A percentile compares a stretch with the other conserved stretches of the same genome.
These are phyloP conservation scores for Raja brachyura DNA, from an alignment of 2,113 vertebrate species.

Conservation along the genomic window DNA sequence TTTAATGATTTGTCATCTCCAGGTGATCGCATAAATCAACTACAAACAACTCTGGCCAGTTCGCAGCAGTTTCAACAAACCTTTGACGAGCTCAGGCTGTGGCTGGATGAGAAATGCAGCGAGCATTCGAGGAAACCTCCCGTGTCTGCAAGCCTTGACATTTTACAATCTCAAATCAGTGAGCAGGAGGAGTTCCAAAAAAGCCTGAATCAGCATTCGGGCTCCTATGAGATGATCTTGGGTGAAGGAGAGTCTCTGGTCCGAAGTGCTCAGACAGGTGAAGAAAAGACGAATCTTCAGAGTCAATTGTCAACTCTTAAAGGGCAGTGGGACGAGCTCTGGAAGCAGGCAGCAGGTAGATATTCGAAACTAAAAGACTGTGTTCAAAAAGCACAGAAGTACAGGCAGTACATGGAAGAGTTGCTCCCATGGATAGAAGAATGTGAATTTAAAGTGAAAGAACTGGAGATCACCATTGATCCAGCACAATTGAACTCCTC, in stretches of 20 bases:
- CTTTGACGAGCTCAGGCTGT: conserved; percentile 85
- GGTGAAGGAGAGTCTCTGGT: conserved; percentile 78
- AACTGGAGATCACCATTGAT: conserved; percentile 72
- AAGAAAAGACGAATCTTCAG: conserved; percentile 75
- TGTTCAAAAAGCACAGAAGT: conserved; percentile 76
- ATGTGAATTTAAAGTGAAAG: conserved; percentile 64
- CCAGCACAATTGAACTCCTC: conserved; percentile 69
- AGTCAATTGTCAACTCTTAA: conserved; percentile 68
- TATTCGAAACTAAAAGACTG: conserved; percentile 71
- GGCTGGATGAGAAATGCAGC: conserved; percentile 73
- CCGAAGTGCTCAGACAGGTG: conserved; percentile 70
- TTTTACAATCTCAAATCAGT: conserved; percentile 70
- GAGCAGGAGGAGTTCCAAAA: conserved; percentile 84
- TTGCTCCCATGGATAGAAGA: conserved; percentile 78
- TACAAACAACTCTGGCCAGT: conserved; percentile 85
- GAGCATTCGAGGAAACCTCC: conserved; percentile 59
- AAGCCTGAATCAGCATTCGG: conserved; percentile 80
- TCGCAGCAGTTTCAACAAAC: conserved; percentile 98
- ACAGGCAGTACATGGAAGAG: conserved; percentile 70
- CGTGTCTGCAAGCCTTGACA: conserved; percentile 74
- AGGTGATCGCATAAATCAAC: conserved; percentile 89
- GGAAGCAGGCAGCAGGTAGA: conserved; percentile 62
- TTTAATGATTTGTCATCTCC: conserved; percentile 33
- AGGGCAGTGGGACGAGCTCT: conserved; percentile 80
- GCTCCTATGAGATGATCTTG: conserved; percentile 88